Conservation (phyloP, 2,113 vertebrate genomes). For the Lonchura striata region DNA sequence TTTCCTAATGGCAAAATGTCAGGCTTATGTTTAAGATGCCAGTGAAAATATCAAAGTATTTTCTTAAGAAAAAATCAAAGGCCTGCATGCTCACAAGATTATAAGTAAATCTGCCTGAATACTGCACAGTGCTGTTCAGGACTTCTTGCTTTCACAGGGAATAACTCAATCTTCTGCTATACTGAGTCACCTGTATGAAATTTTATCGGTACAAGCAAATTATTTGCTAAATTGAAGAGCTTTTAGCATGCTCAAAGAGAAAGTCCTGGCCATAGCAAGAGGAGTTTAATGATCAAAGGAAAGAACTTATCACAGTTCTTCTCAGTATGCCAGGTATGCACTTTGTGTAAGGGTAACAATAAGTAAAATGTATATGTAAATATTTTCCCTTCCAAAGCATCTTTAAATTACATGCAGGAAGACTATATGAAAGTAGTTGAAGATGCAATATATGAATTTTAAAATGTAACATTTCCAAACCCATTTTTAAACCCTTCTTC, state of each 20-base stretch:
- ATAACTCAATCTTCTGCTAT: neutral
- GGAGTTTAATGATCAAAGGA: neutral
- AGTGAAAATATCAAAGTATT: slow-evolving; percentile 41
- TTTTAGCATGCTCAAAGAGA: neutral
- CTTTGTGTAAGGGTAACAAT: neutral
- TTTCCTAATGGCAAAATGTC: neutral
- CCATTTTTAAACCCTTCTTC: neutral
- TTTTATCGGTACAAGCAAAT: neutral
- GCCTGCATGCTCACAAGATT: neutral
- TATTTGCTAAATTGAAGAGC: neutral
- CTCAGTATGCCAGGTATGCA: neutral
- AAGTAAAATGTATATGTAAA: neutral
- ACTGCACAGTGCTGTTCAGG: neutral
- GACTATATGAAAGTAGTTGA: neutral
- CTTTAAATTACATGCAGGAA: neutral
- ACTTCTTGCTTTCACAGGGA: neutral
- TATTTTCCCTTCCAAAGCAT: neutral
- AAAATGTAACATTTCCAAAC: neutral
- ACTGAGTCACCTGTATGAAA: neutral
- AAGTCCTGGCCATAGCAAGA: neutral
- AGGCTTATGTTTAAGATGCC: slow-evolving; percentile 28
- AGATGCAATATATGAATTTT: neutral
- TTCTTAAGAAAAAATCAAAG: slow-evolving; percentile 10
- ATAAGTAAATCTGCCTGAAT: neutral
- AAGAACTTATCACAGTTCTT: neutral